Conservation (phyloP, 2,797 vertebrate species). For the Rhinophrynus dorsalis region DNA sequence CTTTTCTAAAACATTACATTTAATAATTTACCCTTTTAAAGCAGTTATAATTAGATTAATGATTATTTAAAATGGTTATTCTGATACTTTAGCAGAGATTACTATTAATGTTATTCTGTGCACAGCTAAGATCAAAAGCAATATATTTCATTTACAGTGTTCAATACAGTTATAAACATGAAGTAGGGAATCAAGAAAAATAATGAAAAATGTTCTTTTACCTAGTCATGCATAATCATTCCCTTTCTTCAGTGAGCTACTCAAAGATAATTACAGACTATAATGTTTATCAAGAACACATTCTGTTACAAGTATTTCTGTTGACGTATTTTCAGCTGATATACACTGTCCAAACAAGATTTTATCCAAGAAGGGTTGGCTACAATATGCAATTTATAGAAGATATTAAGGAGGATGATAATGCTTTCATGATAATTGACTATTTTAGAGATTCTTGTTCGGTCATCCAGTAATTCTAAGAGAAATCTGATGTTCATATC, state of each 20-base stretch:
- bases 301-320: not conserved
- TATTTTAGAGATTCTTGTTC: not conserved
- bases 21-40: no score
- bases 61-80: conserved; percentile 26
- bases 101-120: conserved; percentile 15
- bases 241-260: not conserved
- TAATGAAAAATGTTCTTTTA: conserved; percentile 35
- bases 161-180: conserved; percentile 16
- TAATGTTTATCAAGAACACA: not conserved
- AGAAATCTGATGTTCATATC: not conserved
- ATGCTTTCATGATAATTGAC: not conserved
- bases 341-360: not conserved
- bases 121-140: conserved; percentile 16
- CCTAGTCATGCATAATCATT: conserved; percentile 9
- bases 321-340: not conserved
- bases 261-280: conserved; percentile 11
- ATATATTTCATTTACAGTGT: conserved; percentile 33
- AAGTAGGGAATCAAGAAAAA: conserved; percentile 5
- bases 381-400: not conserved
- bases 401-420: not conserved
- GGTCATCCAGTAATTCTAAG: conserved; percentile 11
- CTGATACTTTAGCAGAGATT: conserved; percentile 29
- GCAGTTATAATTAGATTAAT: no score
- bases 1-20: no score
- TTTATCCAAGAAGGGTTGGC: not conserved